Conservation (phyloP, 2,888 invertebrate species). For the Agrochola circellaris region DNA sequence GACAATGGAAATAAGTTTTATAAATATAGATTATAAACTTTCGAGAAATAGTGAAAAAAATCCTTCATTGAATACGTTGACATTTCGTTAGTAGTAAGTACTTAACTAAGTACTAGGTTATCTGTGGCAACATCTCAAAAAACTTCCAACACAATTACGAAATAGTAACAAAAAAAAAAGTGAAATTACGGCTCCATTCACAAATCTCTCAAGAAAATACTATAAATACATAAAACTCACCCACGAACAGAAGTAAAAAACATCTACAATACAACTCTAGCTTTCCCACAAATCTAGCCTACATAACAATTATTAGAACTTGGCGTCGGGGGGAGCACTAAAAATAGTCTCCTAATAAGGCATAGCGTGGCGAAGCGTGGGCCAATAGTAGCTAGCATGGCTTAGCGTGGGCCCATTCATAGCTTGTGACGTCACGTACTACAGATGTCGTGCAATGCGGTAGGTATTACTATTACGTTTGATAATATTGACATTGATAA, state of each 20-base stretch:
- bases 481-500: conserved; percentile 46
- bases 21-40: too few relatives aligned
- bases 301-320: conserved; percentile 8
- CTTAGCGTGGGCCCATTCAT: conserved; percentile 46
- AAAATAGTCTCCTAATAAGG: conserved; percentile 23
- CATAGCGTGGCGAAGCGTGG: conserved; percentile 2
- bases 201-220: neutral
- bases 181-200: neutral
- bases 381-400: neutral
- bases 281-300: conserved; percentile 16
- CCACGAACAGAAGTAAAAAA: conserved; percentile 7
- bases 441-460: conserved; percentile 35
- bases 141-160: neutral
- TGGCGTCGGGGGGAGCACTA: conserved; percentile 12
- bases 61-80: neutral
- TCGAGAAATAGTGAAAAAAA: neutral
- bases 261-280: neutral
- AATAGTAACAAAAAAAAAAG: neutral
- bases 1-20: neutral
- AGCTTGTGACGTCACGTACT: conserved; percentile 41
- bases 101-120: neutral
- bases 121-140: neutral
- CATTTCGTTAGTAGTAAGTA: neutral
- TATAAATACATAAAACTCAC: conserved; percentile 8
- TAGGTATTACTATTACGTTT: conserved; percentile 7